These are phyloP conservation scores for Pseudoatta argentina DNA, from an alignment of 1,140 invertebrate genomes.

Conservation along the genomic window DNA sequence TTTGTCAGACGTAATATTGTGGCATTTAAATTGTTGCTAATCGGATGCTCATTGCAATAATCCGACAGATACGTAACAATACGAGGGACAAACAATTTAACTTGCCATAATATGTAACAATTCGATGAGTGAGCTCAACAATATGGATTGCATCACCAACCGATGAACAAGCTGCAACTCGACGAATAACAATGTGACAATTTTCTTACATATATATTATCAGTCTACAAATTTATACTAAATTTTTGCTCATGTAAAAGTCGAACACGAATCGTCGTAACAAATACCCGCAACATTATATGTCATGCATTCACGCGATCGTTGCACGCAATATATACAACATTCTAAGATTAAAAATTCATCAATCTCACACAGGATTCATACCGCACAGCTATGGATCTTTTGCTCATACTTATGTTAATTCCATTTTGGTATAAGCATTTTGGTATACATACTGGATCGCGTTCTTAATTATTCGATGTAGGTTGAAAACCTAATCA, in stretches of 20 bases:
- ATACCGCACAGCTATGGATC: slow-evolving; percentile 63
- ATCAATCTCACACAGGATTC: slow-evolving; percentile 77
- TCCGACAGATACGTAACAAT: slow-evolving; percentile 37
- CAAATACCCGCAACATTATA: slow-evolving; percentile 73
- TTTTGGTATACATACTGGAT: slow-evolving; percentile 19
- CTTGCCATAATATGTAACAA: slow-evolving; percentile 48
- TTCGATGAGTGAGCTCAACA: slow-evolving; percentile 20
- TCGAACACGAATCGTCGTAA: slow-evolving; percentile 73
- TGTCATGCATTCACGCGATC: slow-evolving; percentile 78
- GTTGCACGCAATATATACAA: slow-evolving; percentile 79
- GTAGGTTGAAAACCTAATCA: slow-evolving; percentile 57
- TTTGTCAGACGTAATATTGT: slow-evolving; percentile 56
- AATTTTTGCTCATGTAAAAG: slow-evolving; percentile 75
- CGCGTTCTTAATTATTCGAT: slow-evolving; percentile 28
- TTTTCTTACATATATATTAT: slow-evolving; percentile 83
- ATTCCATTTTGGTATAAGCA: slow-evolving; percentile 70
- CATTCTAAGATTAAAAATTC: slow-evolving; percentile 75
- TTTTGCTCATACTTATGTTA: slow-evolving; percentile 49
- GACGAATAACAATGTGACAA: slow-evolving; percentile 78
- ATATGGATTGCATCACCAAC: slow-evolving; percentile 22
- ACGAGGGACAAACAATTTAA: slow-evolving; percentile 39
- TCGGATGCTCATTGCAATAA: neutral
- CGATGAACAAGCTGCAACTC: slow-evolving; percentile 67
- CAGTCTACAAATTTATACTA: slow-evolving; percentile 85
- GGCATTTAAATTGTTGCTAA: slow-evolving; percentile 36